Evolutionary conservation across 2,888 invertebrate species (phyloP).

Genomic region (Caradrina kadenii): DNA sequence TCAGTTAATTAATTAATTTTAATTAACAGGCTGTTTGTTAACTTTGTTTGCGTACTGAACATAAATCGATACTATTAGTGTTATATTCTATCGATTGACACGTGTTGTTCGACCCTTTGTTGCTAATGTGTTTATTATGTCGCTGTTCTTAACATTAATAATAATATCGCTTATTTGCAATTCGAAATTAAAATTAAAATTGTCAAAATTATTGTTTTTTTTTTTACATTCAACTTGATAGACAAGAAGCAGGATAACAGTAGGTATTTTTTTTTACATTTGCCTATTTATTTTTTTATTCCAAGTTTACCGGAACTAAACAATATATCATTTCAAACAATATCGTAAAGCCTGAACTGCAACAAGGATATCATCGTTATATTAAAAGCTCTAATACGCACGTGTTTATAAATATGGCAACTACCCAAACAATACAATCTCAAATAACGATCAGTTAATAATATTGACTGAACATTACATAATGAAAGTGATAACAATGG

Average conservation of each 20-base stretch:
- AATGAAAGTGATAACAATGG: conserved; percentile 61
- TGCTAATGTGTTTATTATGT: neutral
- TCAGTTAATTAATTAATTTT: conserved; percentile 41
- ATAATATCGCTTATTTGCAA: neutral
- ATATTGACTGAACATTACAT: conserved; percentile 49
- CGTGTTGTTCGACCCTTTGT: conserved; percentile 3
- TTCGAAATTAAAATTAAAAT: too few relatives aligned
- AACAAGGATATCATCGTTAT: conserved; percentile 36
- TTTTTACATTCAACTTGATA: too few relatives aligned
- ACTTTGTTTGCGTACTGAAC: conserved; percentile 18
- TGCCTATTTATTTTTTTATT: too few relatives aligned
- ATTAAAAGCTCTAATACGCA: conserved; percentile 35
- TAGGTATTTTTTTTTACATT: too few relatives aligned
- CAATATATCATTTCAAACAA: conserved; percentile 23
- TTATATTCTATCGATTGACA: conserved; percentile 11
- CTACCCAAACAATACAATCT: conserved; percentile 45
- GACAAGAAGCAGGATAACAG: too few relatives aligned
- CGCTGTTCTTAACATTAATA: neutral
- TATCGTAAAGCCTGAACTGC: conserved; percentile 16
- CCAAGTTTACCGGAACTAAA: too few relatives aligned
- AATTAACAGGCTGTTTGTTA: conserved; percentile 28
- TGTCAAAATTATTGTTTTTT: too few relatives aligned
- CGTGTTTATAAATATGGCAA: conserved; percentile 50
- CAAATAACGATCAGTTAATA: conserved; percentile 46
- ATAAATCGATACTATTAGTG: conserved; percentile 12